Evolutionary conservation across 1,140 invertebrate genomes (phyloP).

Genomic region (Apolygus lucorum): DNA sequence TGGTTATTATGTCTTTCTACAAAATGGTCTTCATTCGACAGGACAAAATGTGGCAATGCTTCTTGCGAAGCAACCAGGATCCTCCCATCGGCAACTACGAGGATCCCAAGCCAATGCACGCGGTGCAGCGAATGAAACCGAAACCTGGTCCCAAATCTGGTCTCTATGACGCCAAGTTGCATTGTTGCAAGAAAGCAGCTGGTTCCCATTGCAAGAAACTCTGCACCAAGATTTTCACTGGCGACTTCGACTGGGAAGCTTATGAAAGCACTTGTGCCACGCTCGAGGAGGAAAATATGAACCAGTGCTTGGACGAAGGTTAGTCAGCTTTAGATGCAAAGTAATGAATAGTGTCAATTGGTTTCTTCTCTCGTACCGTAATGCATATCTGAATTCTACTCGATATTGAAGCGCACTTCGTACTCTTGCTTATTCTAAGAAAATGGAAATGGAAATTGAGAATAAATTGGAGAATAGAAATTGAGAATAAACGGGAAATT

Average conservation of each 20-base stretch:
- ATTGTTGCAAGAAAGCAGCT: conserved; percentile 70
- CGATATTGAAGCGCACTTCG: too few relatives aligned
- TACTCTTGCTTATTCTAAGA: too few relatives aligned
- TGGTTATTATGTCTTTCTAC: too few relatives aligned
- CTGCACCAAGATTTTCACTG: conserved; percentile 71
- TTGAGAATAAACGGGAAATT: too few relatives aligned
- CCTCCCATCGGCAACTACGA: conserved; percentile 25
- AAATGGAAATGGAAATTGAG: too few relatives aligned
- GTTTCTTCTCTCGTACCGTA: too few relatives aligned
- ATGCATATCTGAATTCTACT: too few relatives aligned
- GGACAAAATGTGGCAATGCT: conserved; percentile 53
- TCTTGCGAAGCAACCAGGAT: conserved; percentile 43
- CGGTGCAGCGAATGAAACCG: neutral
- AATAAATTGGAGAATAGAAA: too few relatives aligned
- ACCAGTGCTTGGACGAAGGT: conserved; percentile 79
- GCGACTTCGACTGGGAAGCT: conserved; percentile 62
- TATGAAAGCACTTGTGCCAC: conserved; percentile 66
- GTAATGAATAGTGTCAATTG: too few relatives aligned
- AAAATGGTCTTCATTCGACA: too few relatives aligned
- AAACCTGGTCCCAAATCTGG: conserved; percentile 40
- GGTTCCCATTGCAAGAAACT: conserved; percentile 60
- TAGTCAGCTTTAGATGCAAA: too few relatives aligned
- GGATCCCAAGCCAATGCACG: neutral
- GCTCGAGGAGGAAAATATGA: conserved; percentile 53
- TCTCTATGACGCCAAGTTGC: conserved; percentile 74